These are phyloP conservation scores for Globia sparganii DNA, from an alignment of 2,888 invertebrate species.

Conservation along the genomic window DNA sequence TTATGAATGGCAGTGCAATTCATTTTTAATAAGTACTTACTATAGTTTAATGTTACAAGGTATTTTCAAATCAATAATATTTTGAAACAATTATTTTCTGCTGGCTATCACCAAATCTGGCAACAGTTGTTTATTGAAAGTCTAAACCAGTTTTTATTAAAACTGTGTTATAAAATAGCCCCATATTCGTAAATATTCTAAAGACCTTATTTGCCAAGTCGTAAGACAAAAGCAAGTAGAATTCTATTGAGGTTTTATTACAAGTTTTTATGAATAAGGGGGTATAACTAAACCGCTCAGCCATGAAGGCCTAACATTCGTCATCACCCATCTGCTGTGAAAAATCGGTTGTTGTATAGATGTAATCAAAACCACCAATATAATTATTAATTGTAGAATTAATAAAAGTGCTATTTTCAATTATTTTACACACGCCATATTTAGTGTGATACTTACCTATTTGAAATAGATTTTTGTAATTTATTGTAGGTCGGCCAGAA, in stretches of 20 bases:
- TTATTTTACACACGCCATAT: slow-evolving; percentile 59
- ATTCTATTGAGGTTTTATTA: not conserved
- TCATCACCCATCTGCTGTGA: slow-evolving; percentile 27
- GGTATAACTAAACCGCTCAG: slow-evolving; percentile 18
- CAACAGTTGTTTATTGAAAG: slow-evolving; percentile 6
- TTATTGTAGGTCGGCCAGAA: slow-evolving; percentile 45
- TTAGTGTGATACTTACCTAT: slow-evolving; percentile 56
- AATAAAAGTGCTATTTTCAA: slow-evolving; percentile 60
- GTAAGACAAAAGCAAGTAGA: not conserved
- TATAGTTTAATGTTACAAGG: slow-evolving; percentile 27
- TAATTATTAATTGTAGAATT: slow-evolving; percentile 28
- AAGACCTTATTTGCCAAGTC: not conserved
- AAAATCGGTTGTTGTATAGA: slow-evolving; percentile 50
- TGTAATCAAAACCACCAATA: slow-evolving; percentile 38
- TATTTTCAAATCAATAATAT: slow-evolving; percentile 1
- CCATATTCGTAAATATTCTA: not conserved
- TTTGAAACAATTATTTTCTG: not conserved
- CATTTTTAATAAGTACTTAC: not conserved
- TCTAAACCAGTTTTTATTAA: not conserved
- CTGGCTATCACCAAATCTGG: not conserved
- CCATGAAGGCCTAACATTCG: slow-evolving; percentile 40
- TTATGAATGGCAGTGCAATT: slow-evolving; percentile 25
- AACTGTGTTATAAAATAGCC: not conserved
- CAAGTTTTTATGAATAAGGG: not conserved
- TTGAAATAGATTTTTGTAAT: slow-evolving; percentile 44